Base-by-base conservation (phyloP, 2,888 invertebrate species). In the Meloe dianella region DNA sequence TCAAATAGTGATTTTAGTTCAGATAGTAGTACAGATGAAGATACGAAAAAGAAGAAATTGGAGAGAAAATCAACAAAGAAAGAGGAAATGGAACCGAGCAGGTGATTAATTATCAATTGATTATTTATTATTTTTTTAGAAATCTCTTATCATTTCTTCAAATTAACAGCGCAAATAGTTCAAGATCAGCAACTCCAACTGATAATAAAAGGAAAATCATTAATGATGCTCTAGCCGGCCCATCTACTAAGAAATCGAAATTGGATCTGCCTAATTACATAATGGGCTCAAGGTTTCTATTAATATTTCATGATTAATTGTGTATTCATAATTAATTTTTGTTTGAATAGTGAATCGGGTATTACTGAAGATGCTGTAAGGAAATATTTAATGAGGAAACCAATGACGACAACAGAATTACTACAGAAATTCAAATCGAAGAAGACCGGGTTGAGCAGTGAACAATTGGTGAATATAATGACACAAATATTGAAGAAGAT, bases 351-450 rank as follows among this genome's bases (percentile, higher is more conserved):
- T 80, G 94, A 94, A 76, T 93, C 93, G 80, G 95, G 95, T 61
- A 95, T 97, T 41, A 95, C 95, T 0, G 97, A 98, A 81, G 97
- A 97, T 77, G 94, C 96, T 0, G 96, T 99, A 7, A 88, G 97
- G 2, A 90, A 97, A 17, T 98, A 99, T 85, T 86, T 99, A 35
- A 93, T 94, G 83, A 89, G 98, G 10, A 98, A 98, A 80, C 99
- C 98, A 0, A 97, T 98, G 93, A 98, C 98, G 0, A 95, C 98
- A 0, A 98, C 96, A 0, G 98, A 98, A 80, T 86, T 98, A 35
- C 85, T 98, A 56, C 95, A 96, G 72, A 98, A 98, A 85, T 96
- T 98, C 86, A 96, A 96, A 82, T 94, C 94, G 47, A 96, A 97
- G 84, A 94, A 96, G 78, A 94, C 94, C 10, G 96, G 96, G 5